Conservation (phyloP, 2,888 invertebrate species). For the Tenthredo distinguenda region DNA sequence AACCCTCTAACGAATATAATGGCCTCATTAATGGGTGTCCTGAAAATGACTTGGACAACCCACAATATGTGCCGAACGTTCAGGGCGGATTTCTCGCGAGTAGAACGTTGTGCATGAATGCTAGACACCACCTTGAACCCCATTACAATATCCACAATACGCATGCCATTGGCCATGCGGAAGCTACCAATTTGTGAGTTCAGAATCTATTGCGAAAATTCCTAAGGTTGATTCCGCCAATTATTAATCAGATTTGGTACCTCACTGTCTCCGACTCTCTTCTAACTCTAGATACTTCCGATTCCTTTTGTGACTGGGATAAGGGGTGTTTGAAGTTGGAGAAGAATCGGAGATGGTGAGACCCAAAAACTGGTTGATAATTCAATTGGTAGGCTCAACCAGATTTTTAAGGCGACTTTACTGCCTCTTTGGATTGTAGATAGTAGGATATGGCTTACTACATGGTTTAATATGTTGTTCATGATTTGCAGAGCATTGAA, state of each 20-base stretch:
- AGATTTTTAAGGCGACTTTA: neutral
- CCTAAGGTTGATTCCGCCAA: neutral
- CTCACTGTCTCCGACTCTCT: too few species aligned
- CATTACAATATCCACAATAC: conserved; percentile 91
- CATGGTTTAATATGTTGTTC: neutral
- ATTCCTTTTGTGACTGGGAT: neutral
- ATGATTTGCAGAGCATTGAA: conserved; percentile 81
- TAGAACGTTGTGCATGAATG: conserved; percentile 91
- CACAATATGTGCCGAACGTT: conserved; percentile 86
- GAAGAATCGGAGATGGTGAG: neutral
- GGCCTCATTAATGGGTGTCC: conserved; percentile 83
- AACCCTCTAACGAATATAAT: conserved; percentile 90
- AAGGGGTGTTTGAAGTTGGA: neutral
- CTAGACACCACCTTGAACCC: conserved; percentile 83
- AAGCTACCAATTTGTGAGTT: conserved; percentile 87
- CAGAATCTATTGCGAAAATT: neutral
- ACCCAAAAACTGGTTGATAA: neutral
- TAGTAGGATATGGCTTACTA: neutral
- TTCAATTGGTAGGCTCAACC: neutral
- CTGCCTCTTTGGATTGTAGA: neutral
- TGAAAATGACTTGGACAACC: conserved; percentile 81
- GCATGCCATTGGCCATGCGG: conserved; percentile 87
- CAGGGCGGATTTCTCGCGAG: conserved; percentile 81
- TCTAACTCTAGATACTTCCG: too few species aligned
- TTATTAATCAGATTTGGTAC: neutral